Conservation (phyloP, 2,113 vertebrate species). For the Madoqua kirkii region DNA sequence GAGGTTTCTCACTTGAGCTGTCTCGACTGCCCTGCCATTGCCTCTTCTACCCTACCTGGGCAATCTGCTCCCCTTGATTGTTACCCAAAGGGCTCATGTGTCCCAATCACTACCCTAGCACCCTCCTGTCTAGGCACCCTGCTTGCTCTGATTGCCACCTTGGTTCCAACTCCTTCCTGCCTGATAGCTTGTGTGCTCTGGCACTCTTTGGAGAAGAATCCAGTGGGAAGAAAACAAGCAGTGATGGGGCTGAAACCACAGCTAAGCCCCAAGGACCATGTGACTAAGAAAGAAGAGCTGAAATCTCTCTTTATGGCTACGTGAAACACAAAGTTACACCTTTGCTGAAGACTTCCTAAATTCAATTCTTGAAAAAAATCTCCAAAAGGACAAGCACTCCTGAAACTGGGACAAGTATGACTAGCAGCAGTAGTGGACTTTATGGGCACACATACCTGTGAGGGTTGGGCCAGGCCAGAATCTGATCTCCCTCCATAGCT, state of each 20-base stretch:
- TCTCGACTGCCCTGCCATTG: not conserved
- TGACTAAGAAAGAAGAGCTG: not conserved
- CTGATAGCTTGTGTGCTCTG: not conserved
- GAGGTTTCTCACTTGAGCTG: not conserved
- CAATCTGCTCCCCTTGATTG: not conserved
- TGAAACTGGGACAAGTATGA: not conserved
- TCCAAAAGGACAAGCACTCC: not conserved
- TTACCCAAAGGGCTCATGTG: not conserved
- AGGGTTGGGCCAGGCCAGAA: not conserved
- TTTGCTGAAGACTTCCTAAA: not conserved
- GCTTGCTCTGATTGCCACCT: not conserved
- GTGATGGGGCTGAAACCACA: not conserved
- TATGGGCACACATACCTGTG: not conserved
- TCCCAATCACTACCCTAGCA: not conserved
- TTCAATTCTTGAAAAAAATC: not conserved
- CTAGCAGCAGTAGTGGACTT: not conserved
- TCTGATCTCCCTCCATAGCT: not conserved
- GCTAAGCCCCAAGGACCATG: not conserved
- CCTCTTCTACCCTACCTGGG: not conserved
- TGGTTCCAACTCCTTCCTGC: not conserved
- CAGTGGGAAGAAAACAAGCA: not conserved
- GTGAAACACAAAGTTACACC: fast-evolving
- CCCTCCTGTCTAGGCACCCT: not conserved
- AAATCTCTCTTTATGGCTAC: not conserved
- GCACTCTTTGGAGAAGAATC: not conserved